Evolutionary conservation across 2,113 vertebrate genomes (phyloP), one percentile per base, ranked within the genome.

Genomic region (Silurus meridionalis): DNA sequence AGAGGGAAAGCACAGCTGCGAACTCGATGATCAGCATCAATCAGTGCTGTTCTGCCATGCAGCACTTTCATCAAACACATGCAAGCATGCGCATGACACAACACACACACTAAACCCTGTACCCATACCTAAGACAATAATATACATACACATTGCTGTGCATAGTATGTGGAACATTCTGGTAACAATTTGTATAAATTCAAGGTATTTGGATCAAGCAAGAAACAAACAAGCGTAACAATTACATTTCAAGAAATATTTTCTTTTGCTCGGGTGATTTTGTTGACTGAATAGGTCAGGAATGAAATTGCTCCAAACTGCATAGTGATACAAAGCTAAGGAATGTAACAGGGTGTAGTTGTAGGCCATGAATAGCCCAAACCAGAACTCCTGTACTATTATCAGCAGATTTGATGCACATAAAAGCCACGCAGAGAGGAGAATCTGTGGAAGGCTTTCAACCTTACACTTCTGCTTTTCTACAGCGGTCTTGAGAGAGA

Each of bases 1-100:
- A 7, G 61, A 0, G 55, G 64, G 55, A 67, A 86, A 84, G 48
- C 78, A 52, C 85, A 89, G 87, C 86, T 89, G 87, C 69, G 88
- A 91, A 67, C 85, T 80, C 60, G 28, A 77, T 57, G 64, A 87
- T 89, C 72, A 80, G 57, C 83, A 79, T 84, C 83, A 74, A 87
- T 90, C 88, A 89, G 77, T 28, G 28, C 15, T 52, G 71, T n/a
- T 64, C 55, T 46, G 67, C 77, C 64, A 69, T 57, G 63, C 77
- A 23, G 72, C 50, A 17, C 84, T 82, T 85, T 84, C 83, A 82
- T 86, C 84, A 82, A 37, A 80, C 48, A 85, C 21, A 81, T 50
- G 28, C 77, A 85, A 58, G 78, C 10, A 69, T 48, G 78, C 61
- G 7, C 55, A 86, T 55, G 48, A 61, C 58, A 85, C 72, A 64